Evolutionary conservation across 2,797 vertebrate species (phyloP).

Genomic region (Sebastes kiyomatsui): DNA sequence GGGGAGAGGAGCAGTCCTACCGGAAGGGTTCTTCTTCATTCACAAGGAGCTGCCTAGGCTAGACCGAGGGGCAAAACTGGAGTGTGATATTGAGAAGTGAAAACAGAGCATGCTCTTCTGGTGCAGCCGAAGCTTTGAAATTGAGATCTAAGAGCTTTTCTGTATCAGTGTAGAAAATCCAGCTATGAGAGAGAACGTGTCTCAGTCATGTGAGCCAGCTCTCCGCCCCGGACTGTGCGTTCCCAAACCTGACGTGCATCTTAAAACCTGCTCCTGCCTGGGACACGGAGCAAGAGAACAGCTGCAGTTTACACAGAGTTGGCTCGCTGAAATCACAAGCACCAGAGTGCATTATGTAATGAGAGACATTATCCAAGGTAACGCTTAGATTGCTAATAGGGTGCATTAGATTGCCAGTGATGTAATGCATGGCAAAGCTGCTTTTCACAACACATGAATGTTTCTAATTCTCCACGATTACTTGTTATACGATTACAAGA

Average conservation of each 20-base stretch:
- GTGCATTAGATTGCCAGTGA: constrained; percentile 58
- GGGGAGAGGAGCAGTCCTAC: constrained; percentile 61
- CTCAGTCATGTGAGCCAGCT: constrained; percentile 9
- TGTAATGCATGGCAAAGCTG: constrained; percentile 64
- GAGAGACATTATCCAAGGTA: constrained; percentile 69
- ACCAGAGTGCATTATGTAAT: constrained; percentile 72
- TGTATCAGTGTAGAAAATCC: background rate
- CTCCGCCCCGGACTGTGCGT: background rate
- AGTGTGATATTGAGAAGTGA: constrained; percentile 10
- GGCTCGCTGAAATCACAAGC: constrained; percentile 54
- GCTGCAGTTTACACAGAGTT: constrained; percentile 56
- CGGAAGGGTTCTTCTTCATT: constrained; percentile 73
- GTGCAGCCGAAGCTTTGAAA: constrained; percentile 4
- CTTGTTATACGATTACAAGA: constrained; percentile 46
- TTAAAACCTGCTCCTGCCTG: constrained; percentile 50
- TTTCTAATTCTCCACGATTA: constrained; percentile 55
- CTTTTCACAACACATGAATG: constrained; percentile 48
- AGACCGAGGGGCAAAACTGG: constrained; percentile 36
- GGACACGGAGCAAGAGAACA: constrained; percentile 50
- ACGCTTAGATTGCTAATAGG: constrained; percentile 68
- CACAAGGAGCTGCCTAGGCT: constrained; percentile 53
- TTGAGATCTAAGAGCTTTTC: background rate
- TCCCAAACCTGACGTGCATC: constrained; percentile 60
- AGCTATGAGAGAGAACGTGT: constrained; percentile 5
- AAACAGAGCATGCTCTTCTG: background rate